Evolutionary conservation across 2,797 vertebrate species (phyloP).

Genomic region (Cuniculus paca): DNA sequence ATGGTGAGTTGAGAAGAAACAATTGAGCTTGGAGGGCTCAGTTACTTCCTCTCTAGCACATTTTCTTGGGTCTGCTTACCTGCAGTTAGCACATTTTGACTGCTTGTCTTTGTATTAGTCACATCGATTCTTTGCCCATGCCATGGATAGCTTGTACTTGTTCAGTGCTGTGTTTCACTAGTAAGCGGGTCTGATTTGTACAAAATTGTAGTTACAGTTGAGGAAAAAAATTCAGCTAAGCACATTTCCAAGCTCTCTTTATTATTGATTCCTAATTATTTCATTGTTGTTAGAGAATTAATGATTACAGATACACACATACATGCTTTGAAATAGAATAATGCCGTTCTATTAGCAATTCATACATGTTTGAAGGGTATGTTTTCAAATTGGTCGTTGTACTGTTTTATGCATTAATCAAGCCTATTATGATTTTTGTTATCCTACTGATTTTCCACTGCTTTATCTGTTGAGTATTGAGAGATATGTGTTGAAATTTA

Average conservation of each 20-base stretch:
- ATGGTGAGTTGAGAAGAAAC: background rate
- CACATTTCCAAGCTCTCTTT: background rate
- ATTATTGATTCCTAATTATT: constrained; percentile 46
- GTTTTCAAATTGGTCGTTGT: background rate
- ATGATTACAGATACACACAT: background rate
- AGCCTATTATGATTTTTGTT: background rate
- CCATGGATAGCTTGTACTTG: background rate
- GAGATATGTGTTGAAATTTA: background rate
- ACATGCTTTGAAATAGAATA: background rate
- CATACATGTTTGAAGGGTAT: background rate
- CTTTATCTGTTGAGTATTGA: background rate
- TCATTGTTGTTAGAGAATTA: background rate
- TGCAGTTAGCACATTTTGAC: background rate
- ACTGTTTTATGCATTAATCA: background rate
- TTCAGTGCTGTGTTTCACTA: background rate
- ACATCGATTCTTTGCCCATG: background rate
- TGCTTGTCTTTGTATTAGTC: background rate
- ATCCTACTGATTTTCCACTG: background rate
- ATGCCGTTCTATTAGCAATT: background rate
- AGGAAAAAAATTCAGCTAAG: background rate
- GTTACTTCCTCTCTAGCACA: background rate
- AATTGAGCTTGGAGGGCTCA: background rate
- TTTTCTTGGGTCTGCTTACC: background rate
- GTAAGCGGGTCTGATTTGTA: background rate
- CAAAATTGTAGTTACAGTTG: background rate